Percentiles rank a stretch among this genome's conserved stretches.
Evolutionary conservation across 2,888 invertebrate species (phyloP).

Genomic region (Pseudococcus viburni): DNA sequence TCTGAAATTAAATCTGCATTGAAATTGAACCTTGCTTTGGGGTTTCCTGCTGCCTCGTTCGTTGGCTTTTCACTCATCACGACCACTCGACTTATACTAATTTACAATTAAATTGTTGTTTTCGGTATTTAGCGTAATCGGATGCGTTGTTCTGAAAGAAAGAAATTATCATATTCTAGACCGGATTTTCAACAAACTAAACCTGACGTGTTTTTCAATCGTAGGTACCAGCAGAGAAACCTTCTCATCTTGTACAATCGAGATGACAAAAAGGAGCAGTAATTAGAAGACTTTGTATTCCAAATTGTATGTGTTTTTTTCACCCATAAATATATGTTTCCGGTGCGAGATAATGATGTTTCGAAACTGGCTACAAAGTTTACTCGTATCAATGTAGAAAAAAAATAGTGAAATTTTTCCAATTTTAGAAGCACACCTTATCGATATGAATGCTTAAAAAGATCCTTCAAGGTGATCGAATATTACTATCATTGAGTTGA

Average conservation of each 20-base stretch:
- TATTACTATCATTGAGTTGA: background rate
- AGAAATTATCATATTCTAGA: constrained; percentile 34
- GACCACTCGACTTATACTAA: background rate
- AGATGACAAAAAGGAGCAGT: constrained; percentile 25
- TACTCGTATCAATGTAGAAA: background rate
- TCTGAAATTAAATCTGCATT: background rate
- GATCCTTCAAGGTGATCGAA: background rate
- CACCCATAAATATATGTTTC: background rate
- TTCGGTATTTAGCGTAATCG: constrained; percentile 31
- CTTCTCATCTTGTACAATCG: background rate
- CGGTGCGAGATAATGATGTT: background rate
- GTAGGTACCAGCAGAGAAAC: background rate
- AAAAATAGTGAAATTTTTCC: background rate
- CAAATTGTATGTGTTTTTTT: background rate
- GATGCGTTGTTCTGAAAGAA: background rate
- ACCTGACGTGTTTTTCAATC: constrained; percentile 34
- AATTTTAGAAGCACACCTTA: background rate
- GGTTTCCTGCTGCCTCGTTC: background rate
- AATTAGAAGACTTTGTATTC: constrained; percentile 38
- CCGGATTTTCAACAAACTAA: constrained; percentile 20
- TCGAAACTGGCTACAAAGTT: background rate
- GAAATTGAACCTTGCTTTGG: background rate
- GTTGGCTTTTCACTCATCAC: background rate
- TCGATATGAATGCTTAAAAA: constrained; percentile 1
- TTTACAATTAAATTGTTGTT: constrained; percentile 22